Evolutionary conservation across 2,797 vertebrate genomes (phyloP).

Genomic region (Dryobates pubescens): DNA sequence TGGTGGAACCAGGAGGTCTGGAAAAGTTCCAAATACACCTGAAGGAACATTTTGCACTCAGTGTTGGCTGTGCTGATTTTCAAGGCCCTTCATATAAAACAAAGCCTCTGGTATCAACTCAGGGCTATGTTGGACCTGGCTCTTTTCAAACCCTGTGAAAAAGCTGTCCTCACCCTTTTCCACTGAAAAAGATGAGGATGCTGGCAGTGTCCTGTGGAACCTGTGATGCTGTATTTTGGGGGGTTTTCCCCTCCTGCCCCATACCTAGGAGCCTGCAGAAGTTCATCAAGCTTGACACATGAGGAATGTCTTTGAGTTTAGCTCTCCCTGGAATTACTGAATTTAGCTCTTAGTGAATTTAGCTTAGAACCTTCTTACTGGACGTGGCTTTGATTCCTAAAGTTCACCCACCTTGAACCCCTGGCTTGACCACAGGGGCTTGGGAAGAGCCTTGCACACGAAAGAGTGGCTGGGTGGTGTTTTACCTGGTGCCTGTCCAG

Average conservation of each 20-base stretch:
- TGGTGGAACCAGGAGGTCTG: neutral
- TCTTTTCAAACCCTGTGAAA: neutral
- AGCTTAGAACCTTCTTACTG: neutral
- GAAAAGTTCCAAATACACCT: neutral
- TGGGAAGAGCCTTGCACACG: neutral
- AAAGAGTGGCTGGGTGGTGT: fast-evolving
- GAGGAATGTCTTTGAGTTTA: neutral
- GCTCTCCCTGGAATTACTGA: neutral
- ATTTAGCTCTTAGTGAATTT: too few species aligned
- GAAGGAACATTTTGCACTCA: neutral
- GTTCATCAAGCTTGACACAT: neutral
- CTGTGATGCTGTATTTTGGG: fast-evolving
- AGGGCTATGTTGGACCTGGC: neutral
- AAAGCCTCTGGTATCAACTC: neutral
- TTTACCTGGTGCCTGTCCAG: constrained; percentile 79
- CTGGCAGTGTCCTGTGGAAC: neutral
- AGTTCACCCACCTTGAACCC: neutral
- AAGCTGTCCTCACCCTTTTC: neutral
- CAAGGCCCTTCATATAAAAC: neutral
- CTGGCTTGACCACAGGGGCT: fast-evolving
- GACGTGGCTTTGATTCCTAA: neutral
- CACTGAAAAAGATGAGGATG: neutral
- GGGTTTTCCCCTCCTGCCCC: neutral
- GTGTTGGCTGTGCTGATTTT: neutral
- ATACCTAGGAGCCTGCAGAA: neutral